Evolutionary conservation across 2,113 vertebrate genomes (phyloP).

Genomic region (Ammodytes marinus): DNA sequence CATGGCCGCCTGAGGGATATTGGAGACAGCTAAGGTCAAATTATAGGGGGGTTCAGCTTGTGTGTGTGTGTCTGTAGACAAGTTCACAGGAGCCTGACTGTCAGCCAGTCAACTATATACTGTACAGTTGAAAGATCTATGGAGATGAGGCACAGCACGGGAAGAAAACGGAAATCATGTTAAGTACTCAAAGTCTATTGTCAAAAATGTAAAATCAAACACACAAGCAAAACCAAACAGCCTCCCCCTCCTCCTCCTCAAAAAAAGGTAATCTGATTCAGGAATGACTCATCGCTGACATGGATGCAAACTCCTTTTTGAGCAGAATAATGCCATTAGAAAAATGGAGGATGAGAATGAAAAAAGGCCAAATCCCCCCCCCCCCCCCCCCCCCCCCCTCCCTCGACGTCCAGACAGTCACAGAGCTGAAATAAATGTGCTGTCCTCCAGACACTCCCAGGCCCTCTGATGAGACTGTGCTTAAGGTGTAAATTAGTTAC

Average conservation of each 20-base stretch:
- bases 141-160: neutral
- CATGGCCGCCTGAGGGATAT: constrained; percentile 71
- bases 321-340: constrained; percentile 22
- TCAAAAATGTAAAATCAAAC: constrained; percentile 28
- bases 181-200: neutral
- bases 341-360: constrained; percentile 14
- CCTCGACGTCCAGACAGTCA: constrained; percentile 3
- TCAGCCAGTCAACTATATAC: constrained; percentile 8
- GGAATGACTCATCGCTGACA: constrained; percentile 24
- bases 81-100: constrained; percentile 47
- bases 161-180: neutral
- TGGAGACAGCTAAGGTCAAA: constrained; percentile 79
- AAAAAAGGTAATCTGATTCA: constrained; percentile 39
- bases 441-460: constrained; percentile 54
- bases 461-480: constrained; percentile 63
- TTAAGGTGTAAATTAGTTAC: constrained; percentile 78
- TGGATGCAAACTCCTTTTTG: constrained; percentile 1
- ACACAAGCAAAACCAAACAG: neutral
- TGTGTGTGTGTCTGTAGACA: constrained; percentile 51
- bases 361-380: constrained; percentile 49
- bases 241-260: no score
- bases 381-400: no score
- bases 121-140: neutral
- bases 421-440: constrained; percentile 31
- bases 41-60: constrained; percentile 65